Conservation (phyloP, 2,888 invertebrate genomes). For the Schizaphis graminum region DNA sequence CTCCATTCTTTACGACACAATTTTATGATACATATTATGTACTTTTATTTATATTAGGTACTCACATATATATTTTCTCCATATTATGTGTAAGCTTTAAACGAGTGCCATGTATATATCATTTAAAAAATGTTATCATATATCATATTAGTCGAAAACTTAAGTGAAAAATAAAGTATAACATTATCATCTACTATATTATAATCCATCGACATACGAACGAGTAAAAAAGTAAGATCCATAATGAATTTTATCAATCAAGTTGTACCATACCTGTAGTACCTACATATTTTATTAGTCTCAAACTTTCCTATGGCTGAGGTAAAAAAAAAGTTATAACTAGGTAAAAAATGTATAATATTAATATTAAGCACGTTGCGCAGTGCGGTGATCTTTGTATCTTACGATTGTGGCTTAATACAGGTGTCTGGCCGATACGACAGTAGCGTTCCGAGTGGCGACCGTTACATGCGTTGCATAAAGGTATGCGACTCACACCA, state of each 20-base stretch:
- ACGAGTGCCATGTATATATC: too few relatives aligned
- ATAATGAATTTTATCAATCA: too few relatives aligned
- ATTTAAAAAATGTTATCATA: background rate
- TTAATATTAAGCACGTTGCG: background rate
- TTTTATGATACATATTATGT: background rate
- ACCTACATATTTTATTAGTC: too few relatives aligned
- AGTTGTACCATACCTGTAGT: too few relatives aligned
- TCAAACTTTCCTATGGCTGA: background rate
- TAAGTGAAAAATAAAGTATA: background rate
- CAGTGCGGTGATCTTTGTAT: background rate
- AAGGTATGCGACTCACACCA: background rate
- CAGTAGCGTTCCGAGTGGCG: slow-evolving; percentile 22
- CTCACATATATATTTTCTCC: background rate
- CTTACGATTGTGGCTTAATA: too few relatives aligned
- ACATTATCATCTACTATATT: background rate
- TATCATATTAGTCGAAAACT: background rate
- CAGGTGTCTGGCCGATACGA: background rate
- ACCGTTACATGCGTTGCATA: background rate
- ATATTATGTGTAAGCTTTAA: background rate
- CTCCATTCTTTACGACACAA: background rate
- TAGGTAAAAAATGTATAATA: background rate
- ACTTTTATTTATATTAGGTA: background rate
- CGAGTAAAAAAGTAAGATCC: too few relatives aligned
- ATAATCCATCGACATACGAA: background rate
- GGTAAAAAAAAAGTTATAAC: background rate